Conservation (phyloP, 23 tunicate species). For the Corella eumyota region DNA sequence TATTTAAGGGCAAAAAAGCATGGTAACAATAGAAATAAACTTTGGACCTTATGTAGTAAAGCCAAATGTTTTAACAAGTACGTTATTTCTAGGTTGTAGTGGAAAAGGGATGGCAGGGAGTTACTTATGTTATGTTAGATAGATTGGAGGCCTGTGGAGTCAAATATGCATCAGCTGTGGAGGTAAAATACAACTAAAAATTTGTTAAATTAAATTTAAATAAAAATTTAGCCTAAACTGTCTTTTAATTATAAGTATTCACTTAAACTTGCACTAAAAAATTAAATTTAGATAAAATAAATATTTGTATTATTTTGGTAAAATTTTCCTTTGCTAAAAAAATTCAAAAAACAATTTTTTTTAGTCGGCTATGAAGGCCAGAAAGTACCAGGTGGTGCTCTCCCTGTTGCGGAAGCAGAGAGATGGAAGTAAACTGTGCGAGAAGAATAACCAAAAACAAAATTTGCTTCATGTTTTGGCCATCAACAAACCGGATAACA, state of each 20-base stretch:
- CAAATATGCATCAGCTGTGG: slow-evolving; percentile 48
- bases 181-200: slow-evolving; percentile 13
- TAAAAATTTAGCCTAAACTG: too few relatives aligned
- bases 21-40: too few relatives aligned
- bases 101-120: slow-evolving; percentile 64
- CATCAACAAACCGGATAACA: slow-evolving; percentile 34
- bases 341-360: too few relatives aligned
- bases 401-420: slow-evolving; percentile 45
- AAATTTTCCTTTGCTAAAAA: too few relatives aligned
- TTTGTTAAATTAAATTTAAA: too few relatives aligned
- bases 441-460: slow-evolving; percentile 37
- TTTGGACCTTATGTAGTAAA: too few relatives aligned
- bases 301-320: too few relatives aligned
- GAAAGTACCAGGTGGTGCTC: slow-evolving; percentile 42
- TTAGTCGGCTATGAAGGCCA: slow-evolving; percentile 54
- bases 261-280: too few relatives aligned
- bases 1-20: not conserved
- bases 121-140: slow-evolving; percentile 56
- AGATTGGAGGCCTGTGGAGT: slow-evolving; percentile 39
- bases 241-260: too few relatives aligned
- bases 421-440: slow-evolving; percentile 33
- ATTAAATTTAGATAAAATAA: too few relatives aligned
- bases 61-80: too few relatives aligned
- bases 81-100: slow-evolving; percentile 34
- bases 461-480: slow-evolving; percentile 53